Conservation (phyloP, 2,113 vertebrate species). For the Balaenoptera acutorostrata region DNA sequence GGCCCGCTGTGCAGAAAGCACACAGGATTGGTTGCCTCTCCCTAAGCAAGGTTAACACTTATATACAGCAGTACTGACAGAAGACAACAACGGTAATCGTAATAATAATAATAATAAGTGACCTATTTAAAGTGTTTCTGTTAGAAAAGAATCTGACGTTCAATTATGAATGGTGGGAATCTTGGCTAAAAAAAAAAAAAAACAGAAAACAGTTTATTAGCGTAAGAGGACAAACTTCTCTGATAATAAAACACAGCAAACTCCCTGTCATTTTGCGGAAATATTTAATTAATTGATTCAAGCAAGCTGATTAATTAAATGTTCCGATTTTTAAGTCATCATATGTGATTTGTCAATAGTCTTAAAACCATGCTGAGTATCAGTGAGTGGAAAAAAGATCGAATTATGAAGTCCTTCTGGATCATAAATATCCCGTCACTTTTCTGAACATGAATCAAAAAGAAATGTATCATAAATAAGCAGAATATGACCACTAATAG, state of each 20-base stretch:
- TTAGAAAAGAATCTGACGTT: not conserved
- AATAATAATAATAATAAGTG: not conserved
- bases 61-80: not conserved
- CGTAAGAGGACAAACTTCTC: not conserved
- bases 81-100: not conserved
- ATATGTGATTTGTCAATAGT: not conserved
- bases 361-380: not conserved
- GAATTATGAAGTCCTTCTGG: not conserved
- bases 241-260: not conserved
- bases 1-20: not conserved
- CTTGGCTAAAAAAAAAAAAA: not conserved
- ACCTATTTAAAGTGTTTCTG: not conserved
- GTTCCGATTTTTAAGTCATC: not conserved
- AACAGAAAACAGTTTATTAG: not conserved
- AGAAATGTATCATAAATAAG: not conserved
- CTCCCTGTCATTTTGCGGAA: not conserved
- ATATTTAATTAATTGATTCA: constrained; percentile 2
- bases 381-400: not conserved
- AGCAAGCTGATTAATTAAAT: not conserved
- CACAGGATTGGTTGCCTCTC: not conserved
- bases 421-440: not conserved
- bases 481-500: not conserved
- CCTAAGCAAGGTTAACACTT: not conserved
- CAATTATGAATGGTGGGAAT: not conserved
- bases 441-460: not conserved